Percentiles rank a stretch among this genome's conserved stretches.
Evolutionary conservation across 2,113 vertebrate species (phyloP).

Genomic region (Panthera uncia): DNA sequence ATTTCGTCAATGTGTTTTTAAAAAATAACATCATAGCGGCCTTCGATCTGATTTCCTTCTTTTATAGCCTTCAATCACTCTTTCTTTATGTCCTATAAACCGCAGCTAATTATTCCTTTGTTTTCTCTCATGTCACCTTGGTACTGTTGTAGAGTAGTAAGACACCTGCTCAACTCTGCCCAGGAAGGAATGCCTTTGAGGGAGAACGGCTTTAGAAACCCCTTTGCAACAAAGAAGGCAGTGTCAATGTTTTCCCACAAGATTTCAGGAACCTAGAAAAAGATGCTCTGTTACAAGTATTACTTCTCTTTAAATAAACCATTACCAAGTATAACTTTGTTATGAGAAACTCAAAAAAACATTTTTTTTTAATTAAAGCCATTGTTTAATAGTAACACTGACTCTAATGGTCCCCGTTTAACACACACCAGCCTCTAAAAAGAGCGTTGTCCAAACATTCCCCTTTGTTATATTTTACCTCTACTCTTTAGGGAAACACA

Average conservation of each 20-base stretch:
- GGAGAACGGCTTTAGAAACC: background rate
- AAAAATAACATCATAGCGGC: background rate
- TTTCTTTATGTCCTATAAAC: conserved; percentile 19
- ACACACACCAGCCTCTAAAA: conserved; percentile 24
- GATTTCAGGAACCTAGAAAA: background rate
- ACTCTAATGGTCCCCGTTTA: background rate
- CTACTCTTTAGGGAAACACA: conserved; percentile 37
- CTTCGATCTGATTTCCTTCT: background rate
- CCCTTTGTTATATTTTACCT: conserved; percentile 14
- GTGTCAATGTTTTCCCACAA: background rate
- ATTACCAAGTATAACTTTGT: conserved; percentile 36
- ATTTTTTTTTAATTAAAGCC: background rate
- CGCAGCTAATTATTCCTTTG: background rate
- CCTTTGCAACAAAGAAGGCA: background rate
- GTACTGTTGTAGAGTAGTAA: background rate
- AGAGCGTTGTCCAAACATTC: background rate
- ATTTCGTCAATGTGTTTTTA: background rate
- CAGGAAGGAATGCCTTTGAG: background rate
- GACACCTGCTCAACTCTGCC: background rate
- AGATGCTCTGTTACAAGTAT: conserved; percentile 15
- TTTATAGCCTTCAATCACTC: background rate
- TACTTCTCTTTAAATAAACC: conserved; percentile 45
- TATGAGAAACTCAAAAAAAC: background rate
- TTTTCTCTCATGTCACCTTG: conserved; percentile 31
- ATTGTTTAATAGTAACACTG: background rate